A percentile compares a stretch with the other conserved stretches of the same genome.
Evolutionary conservation across 2,888 invertebrate species (phyloP).

Genomic region (Rhimphoctona megacephalus): DNA sequence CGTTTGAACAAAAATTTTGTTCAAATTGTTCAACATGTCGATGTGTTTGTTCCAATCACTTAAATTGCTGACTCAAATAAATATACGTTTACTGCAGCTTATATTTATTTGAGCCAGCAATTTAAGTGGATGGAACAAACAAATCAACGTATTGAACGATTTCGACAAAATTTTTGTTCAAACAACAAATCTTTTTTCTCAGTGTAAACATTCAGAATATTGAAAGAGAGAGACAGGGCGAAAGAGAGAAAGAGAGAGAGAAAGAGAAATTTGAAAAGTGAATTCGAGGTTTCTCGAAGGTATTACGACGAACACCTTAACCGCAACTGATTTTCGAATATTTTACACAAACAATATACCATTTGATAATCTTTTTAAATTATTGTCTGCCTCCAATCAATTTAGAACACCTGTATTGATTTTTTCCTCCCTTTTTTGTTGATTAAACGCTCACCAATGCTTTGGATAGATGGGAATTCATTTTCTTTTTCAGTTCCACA

Average conservation of each 20-base stretch:
- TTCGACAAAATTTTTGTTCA: too few relatives aligned
- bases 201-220: not conserved
- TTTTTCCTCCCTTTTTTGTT: not conserved
- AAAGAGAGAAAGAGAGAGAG: constrained; percentile 19
- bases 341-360: not conserved
- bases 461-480: not conserved
- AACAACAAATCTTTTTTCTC: too few relatives aligned
- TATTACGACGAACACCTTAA: not conserved
- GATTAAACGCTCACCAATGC: not conserved
- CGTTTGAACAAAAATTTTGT: too few relatives aligned
- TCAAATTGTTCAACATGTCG: too few relatives aligned
- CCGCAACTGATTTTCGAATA: not conserved
- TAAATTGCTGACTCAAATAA: too few relatives aligned
- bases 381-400: not conserved
- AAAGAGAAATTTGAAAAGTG: constrained; percentile 12
- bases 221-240: constrained; percentile 9
- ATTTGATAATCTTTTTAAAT: not conserved
- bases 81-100: too few relatives aligned
- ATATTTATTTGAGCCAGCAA: too few relatives aligned
- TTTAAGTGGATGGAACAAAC: too few relatives aligned
- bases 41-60: too few relatives aligned
- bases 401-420: not conserved
- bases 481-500: not conserved
- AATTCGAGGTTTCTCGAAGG: not conserved
- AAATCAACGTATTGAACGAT: too few relatives aligned